A percentile compares a stretch with the other conserved stretches of the same genome.
Conservation (phyloP, 2,797 vertebrate genomes). For the Limosa lapponica region DNA sequence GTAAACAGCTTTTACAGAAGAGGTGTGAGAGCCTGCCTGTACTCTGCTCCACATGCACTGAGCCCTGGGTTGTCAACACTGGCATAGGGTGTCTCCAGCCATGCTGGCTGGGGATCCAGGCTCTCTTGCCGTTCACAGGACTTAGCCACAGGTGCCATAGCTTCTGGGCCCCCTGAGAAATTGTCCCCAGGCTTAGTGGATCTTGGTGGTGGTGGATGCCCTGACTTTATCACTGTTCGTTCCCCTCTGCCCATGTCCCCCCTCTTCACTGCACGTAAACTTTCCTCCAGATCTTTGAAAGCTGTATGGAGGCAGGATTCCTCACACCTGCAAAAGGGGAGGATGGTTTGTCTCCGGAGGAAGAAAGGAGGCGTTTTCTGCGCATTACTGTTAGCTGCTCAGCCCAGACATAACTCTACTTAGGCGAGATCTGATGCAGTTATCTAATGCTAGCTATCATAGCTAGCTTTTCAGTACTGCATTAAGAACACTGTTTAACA, state of each 20-base stretch:
- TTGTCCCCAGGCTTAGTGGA: neutral
- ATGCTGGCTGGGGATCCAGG: neutral
- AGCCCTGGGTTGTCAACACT: neutral
- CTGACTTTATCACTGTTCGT: neutral
- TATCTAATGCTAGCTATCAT: no score
- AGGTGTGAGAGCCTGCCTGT: neutral
- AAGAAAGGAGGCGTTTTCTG: fast-evolving
- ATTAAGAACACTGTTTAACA: neutral
- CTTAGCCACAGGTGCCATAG: fast-evolving
- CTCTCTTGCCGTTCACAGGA: neutral
- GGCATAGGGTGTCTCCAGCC: neutral
- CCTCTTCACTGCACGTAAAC: fast-evolving
- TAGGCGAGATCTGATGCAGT: neutral
- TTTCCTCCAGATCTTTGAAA: neutral
- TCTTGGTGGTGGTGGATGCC: neutral
- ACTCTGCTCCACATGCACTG: neutral
- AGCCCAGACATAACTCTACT: neutral
- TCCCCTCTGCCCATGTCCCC: fast-evolving
- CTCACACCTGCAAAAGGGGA: fast-evolving
- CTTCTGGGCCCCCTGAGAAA: neutral
- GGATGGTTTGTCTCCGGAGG: neutral
- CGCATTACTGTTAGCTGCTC: neutral
- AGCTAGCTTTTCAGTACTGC: neutral
- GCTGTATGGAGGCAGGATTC: neutral
- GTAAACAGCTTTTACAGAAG: neutral